These are phyloP conservation scores for Phylloscopus trochiloides DNA, from an alignment of 2,113 vertebrate genomes.

Conservation along the genomic window DNA sequence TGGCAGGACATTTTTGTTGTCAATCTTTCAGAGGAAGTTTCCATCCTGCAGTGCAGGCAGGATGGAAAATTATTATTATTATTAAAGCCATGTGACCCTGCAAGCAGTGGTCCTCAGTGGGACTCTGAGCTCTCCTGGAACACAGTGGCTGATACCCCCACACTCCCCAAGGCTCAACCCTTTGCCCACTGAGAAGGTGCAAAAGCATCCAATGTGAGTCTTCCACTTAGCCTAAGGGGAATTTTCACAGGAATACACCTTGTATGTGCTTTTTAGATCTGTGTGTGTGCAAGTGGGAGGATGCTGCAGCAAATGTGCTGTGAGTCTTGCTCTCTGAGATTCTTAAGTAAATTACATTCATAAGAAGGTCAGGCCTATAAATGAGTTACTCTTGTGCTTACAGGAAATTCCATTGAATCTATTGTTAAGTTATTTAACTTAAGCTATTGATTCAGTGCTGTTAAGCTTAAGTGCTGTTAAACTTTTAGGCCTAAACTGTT, in stretches of 20 bases:
- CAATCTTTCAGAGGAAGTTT: neutral
- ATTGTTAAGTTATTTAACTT: neutral
- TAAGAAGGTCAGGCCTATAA: neutral
- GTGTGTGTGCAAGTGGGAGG: neutral
- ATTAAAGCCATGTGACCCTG: neutral
- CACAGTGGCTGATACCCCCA: neutral
- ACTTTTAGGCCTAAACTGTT: neutral
- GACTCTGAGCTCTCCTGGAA: neutral
- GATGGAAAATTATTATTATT: neutral
- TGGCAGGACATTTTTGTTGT: neutral
- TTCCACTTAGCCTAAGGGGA: neutral
- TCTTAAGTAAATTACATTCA: neutral
- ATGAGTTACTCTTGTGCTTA: neutral
- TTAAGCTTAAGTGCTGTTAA: neutral
- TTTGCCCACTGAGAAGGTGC: too few relatives aligned
- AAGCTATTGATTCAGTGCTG: neutral
- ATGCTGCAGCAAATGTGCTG: neutral
- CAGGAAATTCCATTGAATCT: neutral
- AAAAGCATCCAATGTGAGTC: rapidly evolving
- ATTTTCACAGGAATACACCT: neutral
- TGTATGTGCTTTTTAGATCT: neutral
- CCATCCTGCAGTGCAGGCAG: rapidly evolving
- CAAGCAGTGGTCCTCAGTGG: neutral
- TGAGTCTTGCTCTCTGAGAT: too few relatives aligned
- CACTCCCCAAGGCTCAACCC: neutral